Base-by-base conservation (phyloP, 2,113 vertebrate genomes). In the Phyllopteryx taeniolatus region DNA sequence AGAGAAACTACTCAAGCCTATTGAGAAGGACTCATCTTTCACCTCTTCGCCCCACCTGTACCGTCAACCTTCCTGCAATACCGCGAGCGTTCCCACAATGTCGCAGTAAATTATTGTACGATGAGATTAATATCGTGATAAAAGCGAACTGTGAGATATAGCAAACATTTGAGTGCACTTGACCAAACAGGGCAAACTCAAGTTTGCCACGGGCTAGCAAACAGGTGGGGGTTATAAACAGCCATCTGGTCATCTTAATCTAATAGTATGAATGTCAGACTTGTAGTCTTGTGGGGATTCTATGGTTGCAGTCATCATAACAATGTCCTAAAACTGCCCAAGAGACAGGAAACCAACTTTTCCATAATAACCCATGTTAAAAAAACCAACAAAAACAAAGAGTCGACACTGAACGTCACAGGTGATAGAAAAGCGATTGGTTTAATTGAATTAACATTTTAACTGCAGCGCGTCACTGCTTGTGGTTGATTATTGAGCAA, bases 371-470 rank as follows among this genome's bases (percentile, higher is more conserved):
- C 84, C 75, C 75, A 79, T 83, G 4, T 6, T 22, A 60, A 47
- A 47, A 47, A 5, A 47, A 47, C 1, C 27, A 27, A 27, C 27
- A 27, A 54, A 60, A 60, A 54, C 80, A 85, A 83, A 75, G 57
- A 80, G 51, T 74, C 80, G 74, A 80, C 75, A 86, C 75, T 74
- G 59, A 82, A 86, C 67, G 75, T 91, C 82, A 76, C 68, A 61
- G 84, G 44, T 74, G 22, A 86, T 82, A 54, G 67, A 76, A 77
- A 86, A 69, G 76, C 76, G 70, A 80, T 76, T 44, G 77, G 73
- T 83, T 87, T 86, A 90, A 89, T 83, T 85, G 75, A 88, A 89
- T 91, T 85, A 84, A 82, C 86, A 85, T 87, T 85, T 88, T 81
- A 83, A 88, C 82, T 71, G 85, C 74, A 59, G 72, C 44, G 57